A percentile compares a stretch with the other conserved stretches of the same genome.
Conservation (phyloP, 2,797 vertebrate species). For the Acipenser transmontanus region DNA sequence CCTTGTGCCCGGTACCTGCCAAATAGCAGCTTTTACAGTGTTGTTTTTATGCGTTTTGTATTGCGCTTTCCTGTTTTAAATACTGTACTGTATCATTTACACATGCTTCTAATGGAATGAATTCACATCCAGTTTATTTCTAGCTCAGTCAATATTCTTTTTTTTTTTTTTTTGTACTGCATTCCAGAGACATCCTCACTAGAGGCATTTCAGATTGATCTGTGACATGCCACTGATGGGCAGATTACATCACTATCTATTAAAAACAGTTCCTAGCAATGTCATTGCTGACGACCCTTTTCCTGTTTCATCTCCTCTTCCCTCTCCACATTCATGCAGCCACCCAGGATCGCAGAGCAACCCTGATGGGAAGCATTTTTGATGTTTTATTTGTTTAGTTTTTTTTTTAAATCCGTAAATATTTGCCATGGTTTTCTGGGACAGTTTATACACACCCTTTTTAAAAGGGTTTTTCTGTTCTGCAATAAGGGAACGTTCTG, state of each 20-base stretch:
- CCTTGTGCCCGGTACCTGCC: slow-evolving; percentile 29
- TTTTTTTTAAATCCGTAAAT: no score
- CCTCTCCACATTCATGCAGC: background rate
- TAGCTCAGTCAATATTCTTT: background rate
- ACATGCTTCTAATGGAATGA: no score
- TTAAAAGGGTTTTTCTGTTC: no score
- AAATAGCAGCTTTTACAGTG: background rate
- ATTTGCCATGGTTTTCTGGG: no score
- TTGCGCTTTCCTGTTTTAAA: background rate
- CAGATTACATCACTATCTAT: background rate
- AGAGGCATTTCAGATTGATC: background rate
- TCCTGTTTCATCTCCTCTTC: background rate
- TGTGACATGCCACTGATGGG: background rate
- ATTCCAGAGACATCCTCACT: background rate
- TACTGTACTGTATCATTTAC: no score
- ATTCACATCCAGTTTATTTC: background rate
- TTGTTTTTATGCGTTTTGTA: background rate
- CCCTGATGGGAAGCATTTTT: slow-evolving; percentile 2
- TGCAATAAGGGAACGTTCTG: no score
- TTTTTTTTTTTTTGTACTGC: background rate
- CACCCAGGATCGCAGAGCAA: background rate
- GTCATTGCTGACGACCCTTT: background rate
- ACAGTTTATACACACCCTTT: no score
- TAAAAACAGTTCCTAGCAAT: background rate
- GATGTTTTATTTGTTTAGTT: background rate